Evolutionary conservation across 2,113 vertebrate species (phyloP).

Genomic region (Phyllostomus hastatus): DNA sequence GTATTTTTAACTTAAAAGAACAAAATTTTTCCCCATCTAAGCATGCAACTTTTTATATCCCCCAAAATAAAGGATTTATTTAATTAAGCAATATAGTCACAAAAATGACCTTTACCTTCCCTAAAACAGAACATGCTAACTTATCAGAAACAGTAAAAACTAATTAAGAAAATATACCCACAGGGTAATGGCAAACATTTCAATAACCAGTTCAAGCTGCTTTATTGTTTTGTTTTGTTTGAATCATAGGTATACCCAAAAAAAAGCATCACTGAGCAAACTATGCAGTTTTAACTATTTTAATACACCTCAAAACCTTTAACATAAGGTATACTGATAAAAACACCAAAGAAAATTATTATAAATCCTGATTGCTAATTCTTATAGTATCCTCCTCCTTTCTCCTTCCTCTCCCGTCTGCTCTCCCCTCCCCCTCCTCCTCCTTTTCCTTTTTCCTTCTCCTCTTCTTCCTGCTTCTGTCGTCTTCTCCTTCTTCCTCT

Average conservation of each 20-base stretch:
- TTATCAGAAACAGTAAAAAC: slow-evolving; percentile 41
- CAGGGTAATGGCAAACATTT: slow-evolving; percentile 29
- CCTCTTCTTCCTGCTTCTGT: too few species aligned
- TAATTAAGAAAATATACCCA: slow-evolving; percentile 22
- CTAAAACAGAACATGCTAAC: slow-evolving; percentile 27
- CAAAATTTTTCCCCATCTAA: neutral
- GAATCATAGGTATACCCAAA: neutral
- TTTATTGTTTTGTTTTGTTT: neutral
- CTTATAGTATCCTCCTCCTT: slow-evolving; percentile 44
- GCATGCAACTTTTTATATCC: neutral
- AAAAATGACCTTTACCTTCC: slow-evolving; percentile 13
- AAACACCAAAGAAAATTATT: slow-evolving; percentile 66
- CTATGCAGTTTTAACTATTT: neutral
- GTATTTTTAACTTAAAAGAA: slow-evolving; percentile 22
- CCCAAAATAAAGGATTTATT: neutral
- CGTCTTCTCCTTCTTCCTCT: neutral
- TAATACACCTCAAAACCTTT: slow-evolving; percentile 34
- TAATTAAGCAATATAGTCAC: slow-evolving; percentile 42
- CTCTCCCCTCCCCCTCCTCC: too few species aligned
- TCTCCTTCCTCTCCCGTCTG: too few species aligned
- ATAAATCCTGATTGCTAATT: slow-evolving; percentile 74
- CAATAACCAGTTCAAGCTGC: neutral
- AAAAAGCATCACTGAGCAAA: slow-evolving; percentile 40
- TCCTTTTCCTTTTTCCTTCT: neutral
- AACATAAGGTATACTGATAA: slow-evolving; percentile 21